Percentiles rank a stretch among this genome's conserved stretches.
phyloP scores from a whole-genome alignment of 2,113 vertebrate genomes.

The Ictidomys tridecemlineatus region DNA sequence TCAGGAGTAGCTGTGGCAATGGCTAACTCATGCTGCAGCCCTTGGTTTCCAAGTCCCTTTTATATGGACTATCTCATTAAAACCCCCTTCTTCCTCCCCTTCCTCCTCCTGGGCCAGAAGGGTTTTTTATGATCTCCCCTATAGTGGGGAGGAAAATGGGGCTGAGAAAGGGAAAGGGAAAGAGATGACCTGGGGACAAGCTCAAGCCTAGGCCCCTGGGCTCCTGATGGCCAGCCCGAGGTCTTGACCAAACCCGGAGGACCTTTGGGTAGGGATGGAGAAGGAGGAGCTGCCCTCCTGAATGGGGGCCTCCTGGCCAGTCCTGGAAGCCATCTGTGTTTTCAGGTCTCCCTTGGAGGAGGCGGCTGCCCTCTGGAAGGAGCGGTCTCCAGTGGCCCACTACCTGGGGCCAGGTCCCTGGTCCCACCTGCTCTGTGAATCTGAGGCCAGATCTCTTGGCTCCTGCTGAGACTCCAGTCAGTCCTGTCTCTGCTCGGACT shows the following conservation, averaged over 20 bases:
- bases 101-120: neutral
- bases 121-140: neutral
- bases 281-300: neutral
- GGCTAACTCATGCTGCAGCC: neutral
- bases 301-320: neutral
- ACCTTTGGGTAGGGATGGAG: neutral
- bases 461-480: fast-evolving
- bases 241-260: neutral
- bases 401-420: neutral
- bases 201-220: no score
- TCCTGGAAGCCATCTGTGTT: neutral
- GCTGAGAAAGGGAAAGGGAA: neutral
- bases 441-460: fast-evolving
- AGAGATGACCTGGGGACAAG: neutral
- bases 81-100: neutral
- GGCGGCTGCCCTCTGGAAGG: neutral
- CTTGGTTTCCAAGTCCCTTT: neutral
- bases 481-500: neutral
- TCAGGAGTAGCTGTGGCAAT: neutral
- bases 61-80: neutral
- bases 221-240: neutral
- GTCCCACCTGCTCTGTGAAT: neutral
- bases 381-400: neutral
- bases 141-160: neutral
- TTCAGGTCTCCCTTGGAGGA: neutral